A percentile compares a stretch with the other conserved stretches of the same genome.
These are phyloP conservation scores for Eupeodes corollae DNA, from an alignment of 1,140 invertebrate genomes.

Conservation along the genomic window DNA sequence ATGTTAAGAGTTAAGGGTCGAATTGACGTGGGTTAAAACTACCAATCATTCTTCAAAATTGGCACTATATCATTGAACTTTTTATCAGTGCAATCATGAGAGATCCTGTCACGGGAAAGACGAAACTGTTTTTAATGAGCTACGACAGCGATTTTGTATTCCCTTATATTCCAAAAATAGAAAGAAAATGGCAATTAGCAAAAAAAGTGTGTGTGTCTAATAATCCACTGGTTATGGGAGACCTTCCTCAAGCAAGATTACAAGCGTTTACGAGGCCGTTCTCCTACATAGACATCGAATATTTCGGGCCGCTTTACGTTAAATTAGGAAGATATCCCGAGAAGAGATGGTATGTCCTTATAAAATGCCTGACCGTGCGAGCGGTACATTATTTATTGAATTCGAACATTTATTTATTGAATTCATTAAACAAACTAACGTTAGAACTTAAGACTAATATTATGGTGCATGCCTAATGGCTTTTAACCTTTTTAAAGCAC, in stretches of 20 bases:
- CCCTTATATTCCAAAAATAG: not conserved
- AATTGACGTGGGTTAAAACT: not conserved
- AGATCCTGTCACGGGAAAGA: not conserved
- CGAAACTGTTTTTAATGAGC: not conserved
- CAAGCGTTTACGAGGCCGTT: constrained; percentile 2
- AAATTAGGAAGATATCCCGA: constrained; percentile 9
- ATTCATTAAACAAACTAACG: no score
- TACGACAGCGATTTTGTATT: not conserved
- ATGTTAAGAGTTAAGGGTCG: not conserved
- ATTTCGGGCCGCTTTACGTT: constrained; percentile 8
- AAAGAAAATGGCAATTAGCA: not conserved
- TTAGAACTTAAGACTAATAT: no score
- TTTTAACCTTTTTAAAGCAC: no score
- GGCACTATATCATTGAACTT: constrained; percentile 29
- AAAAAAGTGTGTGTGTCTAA: constrained; percentile 1
- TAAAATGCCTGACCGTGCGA: constrained; percentile 12
- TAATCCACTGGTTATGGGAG: not conserved
- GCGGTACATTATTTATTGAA: constrained; percentile 14
- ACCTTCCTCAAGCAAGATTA: not conserved
- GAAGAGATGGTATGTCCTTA: constrained; percentile 14
- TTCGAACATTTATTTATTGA: no score
- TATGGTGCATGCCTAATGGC: no score
- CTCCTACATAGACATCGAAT: constrained; percentile 4
- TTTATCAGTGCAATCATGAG: constrained; percentile 16
- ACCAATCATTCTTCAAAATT: not conserved